phyloP scores from a whole-genome alignment of 2,797 vertebrate species.

The Myotis planiceps region DNA sequence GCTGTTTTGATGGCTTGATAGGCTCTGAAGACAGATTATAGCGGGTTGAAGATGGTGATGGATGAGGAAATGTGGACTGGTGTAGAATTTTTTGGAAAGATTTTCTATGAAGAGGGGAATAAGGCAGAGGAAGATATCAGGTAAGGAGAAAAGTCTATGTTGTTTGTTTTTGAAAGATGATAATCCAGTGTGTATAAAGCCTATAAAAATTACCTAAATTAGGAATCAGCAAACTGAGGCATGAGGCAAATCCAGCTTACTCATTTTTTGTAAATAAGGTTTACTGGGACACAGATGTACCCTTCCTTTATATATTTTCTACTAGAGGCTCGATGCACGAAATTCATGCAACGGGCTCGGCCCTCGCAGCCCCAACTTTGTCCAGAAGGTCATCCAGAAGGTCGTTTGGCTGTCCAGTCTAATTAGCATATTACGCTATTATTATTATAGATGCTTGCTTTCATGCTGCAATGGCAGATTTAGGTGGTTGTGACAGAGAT shows the following conservation, averaged over 20 bases:
- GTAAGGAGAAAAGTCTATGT: background rate
- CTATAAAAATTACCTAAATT: background rate
- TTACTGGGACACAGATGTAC: background rate
- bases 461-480: background rate
- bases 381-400: too few species aligned
- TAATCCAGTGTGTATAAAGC: background rate
- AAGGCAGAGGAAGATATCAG: background rate
- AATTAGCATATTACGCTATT: too few species aligned
- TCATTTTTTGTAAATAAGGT: background rate
- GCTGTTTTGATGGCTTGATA: background rate
- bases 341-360: rapidly evolving
- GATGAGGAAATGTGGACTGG: background rate
- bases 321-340: too few species aligned
- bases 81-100: background rate
- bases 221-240: background rate
- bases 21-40: background rate
- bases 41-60: background rate
- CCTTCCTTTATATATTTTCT: background rate
- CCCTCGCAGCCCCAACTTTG: too few species aligned
- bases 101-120: background rate
- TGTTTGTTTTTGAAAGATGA: background rate
- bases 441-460: background rate
- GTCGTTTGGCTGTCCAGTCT: rapidly evolving
- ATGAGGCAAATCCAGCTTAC: background rate
- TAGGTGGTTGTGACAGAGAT: background rate